Evolutionary conservation across 2,888 invertebrate genomes (phyloP), one percentile per base, ranked within the genome.

Genomic region (Lottia gigantea): DNA sequence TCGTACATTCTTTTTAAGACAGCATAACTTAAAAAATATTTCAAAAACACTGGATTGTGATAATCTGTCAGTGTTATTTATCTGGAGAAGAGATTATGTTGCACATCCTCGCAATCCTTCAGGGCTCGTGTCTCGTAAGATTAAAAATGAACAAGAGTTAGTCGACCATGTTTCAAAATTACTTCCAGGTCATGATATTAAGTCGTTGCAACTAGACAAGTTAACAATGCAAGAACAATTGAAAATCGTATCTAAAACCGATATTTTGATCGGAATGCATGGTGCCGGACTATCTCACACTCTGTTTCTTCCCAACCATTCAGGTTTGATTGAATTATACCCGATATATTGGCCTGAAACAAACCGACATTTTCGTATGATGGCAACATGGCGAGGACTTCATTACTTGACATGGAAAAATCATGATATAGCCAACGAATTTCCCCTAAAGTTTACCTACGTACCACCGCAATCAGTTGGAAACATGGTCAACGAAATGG

Each of bases 211-310:
- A 74, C 77, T 87, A 16, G 88, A 88, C 62, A 49, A 73, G 7
- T 75, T 85, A 64, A 62, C 77, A 11, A 83, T 88, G 80, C 62
- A 73, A 14, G 67, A 83, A 19, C 88, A 88, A 77, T 76, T 88
- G 40, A 47, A 78, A 61, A 26, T 78, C 2, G 79, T 87, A 11
- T 49, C 81, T 1, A 72, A 77, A 14, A 83, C 87, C 0, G 87
- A 88, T 76, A 80, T 88, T 65, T 75, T 88, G 16, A 79, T 88
- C 1, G 88, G 88, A 1, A 87, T 88, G 86, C 88, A 88, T 61
- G 88, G 88, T 7, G 88, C 88, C 1, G 88, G 87, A 2, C 75
- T 88, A 25, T 82, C 86, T 3, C 84, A 86, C 65, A 78, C 86
- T 1, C 68, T 87, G 14, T 87, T 88, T 71, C 75, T 88, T n/a